Conservation (phyloP, 2,113 vertebrate genomes). For the Octodon degus region DNA sequence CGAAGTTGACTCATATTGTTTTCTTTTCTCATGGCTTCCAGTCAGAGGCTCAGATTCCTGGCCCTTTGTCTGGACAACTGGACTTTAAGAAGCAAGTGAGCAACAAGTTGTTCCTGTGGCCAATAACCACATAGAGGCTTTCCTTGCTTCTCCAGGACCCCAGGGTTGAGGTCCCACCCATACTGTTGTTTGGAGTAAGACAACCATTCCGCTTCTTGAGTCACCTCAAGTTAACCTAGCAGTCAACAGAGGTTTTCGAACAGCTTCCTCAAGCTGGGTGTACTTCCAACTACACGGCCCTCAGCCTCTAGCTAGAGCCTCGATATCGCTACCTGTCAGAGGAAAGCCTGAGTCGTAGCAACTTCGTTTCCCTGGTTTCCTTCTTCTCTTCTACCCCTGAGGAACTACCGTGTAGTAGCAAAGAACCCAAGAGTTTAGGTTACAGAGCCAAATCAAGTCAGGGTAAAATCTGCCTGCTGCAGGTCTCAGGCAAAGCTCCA, state of each 20-base stretch:
- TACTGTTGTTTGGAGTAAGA: background rate
- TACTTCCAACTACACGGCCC: background rate
- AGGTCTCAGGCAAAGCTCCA: background rate
- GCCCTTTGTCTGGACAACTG: background rate
- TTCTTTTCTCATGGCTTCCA: background rate
- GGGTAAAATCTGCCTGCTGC: background rate
- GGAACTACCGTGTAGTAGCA: background rate
- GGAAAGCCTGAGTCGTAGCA: background rate
- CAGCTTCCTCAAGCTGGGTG: background rate
- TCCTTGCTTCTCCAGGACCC: background rate
- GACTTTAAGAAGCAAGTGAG: background rate
- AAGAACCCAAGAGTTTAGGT: background rate
- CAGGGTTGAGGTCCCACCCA: background rate
- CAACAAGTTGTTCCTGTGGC: background rate
- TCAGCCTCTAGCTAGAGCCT: background rate
- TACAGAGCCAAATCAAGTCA: background rate
- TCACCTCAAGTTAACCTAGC: background rate
- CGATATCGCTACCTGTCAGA: background rate
- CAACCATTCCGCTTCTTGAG: background rate
- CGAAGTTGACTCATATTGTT: background rate
- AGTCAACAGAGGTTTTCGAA: background rate
- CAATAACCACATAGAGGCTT: background rate
- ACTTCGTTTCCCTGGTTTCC: background rate
- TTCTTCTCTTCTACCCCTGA: background rate
- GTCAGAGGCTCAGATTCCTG: slow-evolving; percentile 33